Evolutionary conservation across 2,113 vertebrate genomes (phyloP).

Genomic region (Engraulis encrasicolus): DNA sequence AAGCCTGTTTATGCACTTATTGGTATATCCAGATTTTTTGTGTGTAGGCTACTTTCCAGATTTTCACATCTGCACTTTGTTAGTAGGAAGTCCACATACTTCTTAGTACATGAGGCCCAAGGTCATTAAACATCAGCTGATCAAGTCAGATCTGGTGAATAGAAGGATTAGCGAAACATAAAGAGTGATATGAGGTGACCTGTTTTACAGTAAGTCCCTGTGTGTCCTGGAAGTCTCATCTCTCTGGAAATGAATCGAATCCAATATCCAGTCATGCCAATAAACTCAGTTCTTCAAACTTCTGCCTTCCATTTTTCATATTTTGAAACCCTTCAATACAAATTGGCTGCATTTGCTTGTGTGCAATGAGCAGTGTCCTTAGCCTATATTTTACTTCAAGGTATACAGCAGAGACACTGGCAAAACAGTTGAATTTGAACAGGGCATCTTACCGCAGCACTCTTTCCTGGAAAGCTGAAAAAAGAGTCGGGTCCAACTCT

Average conservation of each 20-base stretch:
- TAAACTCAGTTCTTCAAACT: not conserved
- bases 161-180: not conserved
- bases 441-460: slow-evolving; percentile 86
- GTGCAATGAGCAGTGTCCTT: not conserved
- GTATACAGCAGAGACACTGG: not conserved
- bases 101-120: too few relatives aligned
- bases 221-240: not conserved
- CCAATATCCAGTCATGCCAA: not conserved
- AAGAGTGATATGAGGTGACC: not conserved
- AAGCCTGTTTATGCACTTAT: too few relatives aligned
- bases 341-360: not conserved
- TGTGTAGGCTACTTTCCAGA: too few relatives aligned
- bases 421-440: not conserved
- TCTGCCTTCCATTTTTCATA: not conserved
- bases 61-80: too few relatives aligned
- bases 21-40: too few relatives aligned
- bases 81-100: too few relatives aligned
- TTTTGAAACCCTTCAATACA: not conserved
- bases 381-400: not conserved
- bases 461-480: slow-evolving; percentile 98
- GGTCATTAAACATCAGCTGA: not conserved
- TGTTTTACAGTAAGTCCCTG: not conserved
- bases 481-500: slow-evolving; percentile 94
- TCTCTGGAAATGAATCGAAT: not conserved
- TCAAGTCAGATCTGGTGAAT: not conserved